Conservation (phyloP, 2,113 vertebrate species). For the Stigmatopora nigra region DNA sequence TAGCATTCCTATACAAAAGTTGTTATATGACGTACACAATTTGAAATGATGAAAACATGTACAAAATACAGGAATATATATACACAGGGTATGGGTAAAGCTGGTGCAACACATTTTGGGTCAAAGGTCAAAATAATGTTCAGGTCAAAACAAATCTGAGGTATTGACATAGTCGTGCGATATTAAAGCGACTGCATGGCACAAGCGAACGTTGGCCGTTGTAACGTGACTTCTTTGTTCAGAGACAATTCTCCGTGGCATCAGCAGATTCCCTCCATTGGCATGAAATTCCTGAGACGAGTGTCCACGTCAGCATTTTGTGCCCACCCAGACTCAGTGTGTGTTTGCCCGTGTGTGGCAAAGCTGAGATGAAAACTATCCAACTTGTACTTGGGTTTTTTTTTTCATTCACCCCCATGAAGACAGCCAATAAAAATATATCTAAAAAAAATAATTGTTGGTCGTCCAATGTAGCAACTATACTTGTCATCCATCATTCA, state of each 20-base stretch:
- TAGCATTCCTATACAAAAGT: not conserved
- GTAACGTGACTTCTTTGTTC: constrained; percentile 68
- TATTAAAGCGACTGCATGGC: constrained; percentile 34
- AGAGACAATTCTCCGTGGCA: constrained; percentile 54
- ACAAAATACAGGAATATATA: too few relatives aligned
- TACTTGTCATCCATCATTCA: constrained; percentile 33
- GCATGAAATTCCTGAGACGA: constrained; percentile 67
- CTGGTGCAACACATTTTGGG: not conserved
- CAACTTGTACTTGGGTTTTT: constrained; percentile 20
- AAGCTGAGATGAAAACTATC: constrained; percentile 28
- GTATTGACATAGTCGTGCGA: constrained; percentile 37
- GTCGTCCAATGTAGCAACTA: constrained; percentile 14
- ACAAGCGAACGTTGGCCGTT: constrained; percentile 45
- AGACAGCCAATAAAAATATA: too few relatives aligned
- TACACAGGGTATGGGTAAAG: not conserved
- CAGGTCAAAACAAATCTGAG: not conserved
- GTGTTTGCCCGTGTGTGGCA: constrained; percentile 40
- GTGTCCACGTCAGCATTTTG: constrained; percentile 71
- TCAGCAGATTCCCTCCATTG: constrained; percentile 67
- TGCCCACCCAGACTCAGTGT: constrained; percentile 37
- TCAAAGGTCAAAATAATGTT: not conserved
- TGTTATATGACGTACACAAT: too few relatives aligned
- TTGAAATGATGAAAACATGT: too few relatives aligned
- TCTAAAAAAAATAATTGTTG: not conserved
- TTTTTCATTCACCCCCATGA: not conserved